These are phyloP conservation scores for Spea bombifrons DNA, from an alignment of 2,113 vertebrate genomes.

Conservation along the genomic window DNA sequence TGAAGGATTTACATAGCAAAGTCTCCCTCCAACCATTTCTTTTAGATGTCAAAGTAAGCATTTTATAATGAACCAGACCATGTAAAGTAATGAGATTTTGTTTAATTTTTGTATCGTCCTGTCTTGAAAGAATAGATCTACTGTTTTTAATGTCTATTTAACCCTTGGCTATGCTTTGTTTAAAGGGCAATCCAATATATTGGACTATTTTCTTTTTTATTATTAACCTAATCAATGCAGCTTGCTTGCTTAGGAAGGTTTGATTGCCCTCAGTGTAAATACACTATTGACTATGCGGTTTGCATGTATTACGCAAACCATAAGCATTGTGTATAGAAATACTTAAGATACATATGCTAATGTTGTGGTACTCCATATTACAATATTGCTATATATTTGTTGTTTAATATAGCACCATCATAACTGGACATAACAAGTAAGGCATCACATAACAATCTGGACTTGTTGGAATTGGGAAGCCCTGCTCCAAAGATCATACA, in stretches of 20 bases:
- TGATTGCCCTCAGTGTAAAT: conserved; percentile 13
- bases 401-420: too few species aligned
- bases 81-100: conserved; percentile 28
- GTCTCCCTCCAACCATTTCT: neutral
- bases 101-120: conserved; percentile 11
- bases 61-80: conserved; percentile 19
- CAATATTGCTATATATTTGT: neutral
- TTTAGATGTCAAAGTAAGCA: neutral
- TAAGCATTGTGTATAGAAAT: conserved; percentile 20
- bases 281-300: conserved; percentile 18
- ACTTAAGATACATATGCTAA: neutral
- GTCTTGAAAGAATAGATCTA: conserved; percentile 11
- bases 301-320: conserved; percentile 8
- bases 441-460: too few species aligned
- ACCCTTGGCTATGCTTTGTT: conserved; percentile 3
- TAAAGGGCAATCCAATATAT: conserved; percentile 12
- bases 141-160: conserved; percentile 5
- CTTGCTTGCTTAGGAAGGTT: conserved; percentile 17
- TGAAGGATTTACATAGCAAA: too few species aligned
- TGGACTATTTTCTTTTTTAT: conserved; percentile 22
- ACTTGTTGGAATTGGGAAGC: too few species aligned
- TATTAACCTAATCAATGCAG: conserved; percentile 23
- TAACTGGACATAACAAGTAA: too few species aligned
- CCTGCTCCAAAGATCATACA: too few species aligned
- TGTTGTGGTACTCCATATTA: conserved; percentile 23